Evolutionary conservation across 1,140 invertebrate genomes (phyloP).

Genomic region (Drosophila santomea): DNA sequence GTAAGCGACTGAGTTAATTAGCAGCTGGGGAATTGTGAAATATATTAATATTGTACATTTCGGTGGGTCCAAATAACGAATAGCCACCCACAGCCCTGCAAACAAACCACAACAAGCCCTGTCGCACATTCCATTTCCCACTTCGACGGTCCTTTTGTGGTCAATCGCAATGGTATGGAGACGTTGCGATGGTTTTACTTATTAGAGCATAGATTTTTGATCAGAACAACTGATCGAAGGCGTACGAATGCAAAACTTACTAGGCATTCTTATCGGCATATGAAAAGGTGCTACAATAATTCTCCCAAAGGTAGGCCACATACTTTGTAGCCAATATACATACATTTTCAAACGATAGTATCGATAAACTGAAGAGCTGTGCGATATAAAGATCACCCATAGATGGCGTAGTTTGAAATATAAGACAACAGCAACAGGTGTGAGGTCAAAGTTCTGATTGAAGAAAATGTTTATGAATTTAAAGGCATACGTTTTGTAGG

Average conservation of each 20-base stretch:
- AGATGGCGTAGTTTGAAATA: conserved; percentile 32
- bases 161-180: conserved; percentile 6
- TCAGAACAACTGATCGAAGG: background rate
- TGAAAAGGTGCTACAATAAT: too few relatives aligned
- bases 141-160: conserved; percentile 62
- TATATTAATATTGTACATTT: conserved; percentile 83
- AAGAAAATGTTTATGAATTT: background rate
- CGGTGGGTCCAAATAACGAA: conserved; percentile 42
- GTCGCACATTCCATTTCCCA: conserved; percentile 34
- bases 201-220: conserved; percentile 2
- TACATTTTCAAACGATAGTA: background rate
- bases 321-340: too few relatives aligned
- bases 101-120: conserved; percentile 18
- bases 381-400: background rate
- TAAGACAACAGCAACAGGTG: conserved; percentile 1
- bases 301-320: too few relatives aligned
- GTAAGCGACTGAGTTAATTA: conserved; percentile 71
- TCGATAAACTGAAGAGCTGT: conserved; percentile 3
- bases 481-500: too few relatives aligned
- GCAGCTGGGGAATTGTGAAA: conserved; percentile 82
- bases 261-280: background rate
- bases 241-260: too few relatives aligned
- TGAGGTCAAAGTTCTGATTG: background rate
- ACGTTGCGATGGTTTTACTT: background rate
- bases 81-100: background rate